Percentiles rank a stretch among this genome's conserved stretches.
phyloP scores from a whole-genome alignment of 2,797 vertebrate genomes.

The Mionectes olivaceus region DNA sequence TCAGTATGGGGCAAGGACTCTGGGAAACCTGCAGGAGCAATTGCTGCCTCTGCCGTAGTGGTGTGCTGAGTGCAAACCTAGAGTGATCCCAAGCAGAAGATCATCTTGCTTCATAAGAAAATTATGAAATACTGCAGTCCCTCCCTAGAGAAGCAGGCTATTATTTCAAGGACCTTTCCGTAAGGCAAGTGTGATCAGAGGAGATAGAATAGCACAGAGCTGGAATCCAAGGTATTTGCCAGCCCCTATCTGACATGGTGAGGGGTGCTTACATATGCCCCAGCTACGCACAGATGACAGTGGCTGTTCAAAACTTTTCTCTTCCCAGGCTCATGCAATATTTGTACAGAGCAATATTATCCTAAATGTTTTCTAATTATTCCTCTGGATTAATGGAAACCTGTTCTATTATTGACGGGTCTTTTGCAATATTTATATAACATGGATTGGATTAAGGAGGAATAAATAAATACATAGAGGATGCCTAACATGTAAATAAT shows the following conservation, averaged over 20 bases:
- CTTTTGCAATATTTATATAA: constrained; percentile 82
- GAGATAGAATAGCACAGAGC: not conserved
- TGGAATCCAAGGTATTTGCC: not conserved
- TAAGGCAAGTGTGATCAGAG: not conserved
- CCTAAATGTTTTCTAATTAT: constrained; percentile 82
- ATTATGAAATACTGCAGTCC: not conserved
- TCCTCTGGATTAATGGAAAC: constrained; percentile 79
- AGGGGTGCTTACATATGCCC: not conserved
- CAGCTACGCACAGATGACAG: not conserved
- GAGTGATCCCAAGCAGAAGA: not conserved
- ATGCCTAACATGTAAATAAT: constrained; percentile 77
- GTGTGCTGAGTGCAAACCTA: not conserved
- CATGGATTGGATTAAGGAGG: constrained; percentile 75
- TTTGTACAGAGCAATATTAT: constrained; percentile 78
- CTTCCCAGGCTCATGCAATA: constrained; percentile 54
- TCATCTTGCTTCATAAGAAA: not conserved
- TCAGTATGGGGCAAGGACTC: not conserved
- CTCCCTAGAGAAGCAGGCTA: not conserved
- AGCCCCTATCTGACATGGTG: not conserved
- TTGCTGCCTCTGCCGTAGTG: fast-evolving
- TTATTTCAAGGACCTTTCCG: not conserved
- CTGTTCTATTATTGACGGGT: constrained; percentile 81
- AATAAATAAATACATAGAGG: constrained; percentile 82
- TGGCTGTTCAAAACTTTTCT: constrained; percentile 25
- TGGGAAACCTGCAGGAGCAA: not conserved